Conservation (phyloP, 2,797 vertebrate species). For the Sebastes iracundus region DNA sequence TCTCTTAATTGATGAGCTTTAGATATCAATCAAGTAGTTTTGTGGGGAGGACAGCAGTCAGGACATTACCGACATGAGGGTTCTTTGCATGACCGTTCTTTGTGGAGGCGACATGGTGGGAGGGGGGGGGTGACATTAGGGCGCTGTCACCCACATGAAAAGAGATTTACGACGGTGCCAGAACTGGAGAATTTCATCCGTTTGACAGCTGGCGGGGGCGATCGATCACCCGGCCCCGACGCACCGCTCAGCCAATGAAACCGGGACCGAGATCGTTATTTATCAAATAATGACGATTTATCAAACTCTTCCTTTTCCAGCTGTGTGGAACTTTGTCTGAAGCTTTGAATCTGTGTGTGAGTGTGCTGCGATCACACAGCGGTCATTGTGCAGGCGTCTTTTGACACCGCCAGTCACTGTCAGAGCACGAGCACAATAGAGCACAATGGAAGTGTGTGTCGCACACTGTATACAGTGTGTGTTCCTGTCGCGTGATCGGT, state of each 20-base stretch:
- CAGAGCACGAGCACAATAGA: slow-evolving; percentile 1
- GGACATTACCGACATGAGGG: slow-evolving; percentile 13
- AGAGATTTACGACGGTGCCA: slow-evolving; percentile 68
- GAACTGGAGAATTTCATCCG: slow-evolving; percentile 59
- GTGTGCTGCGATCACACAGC: background rate
- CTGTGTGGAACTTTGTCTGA: slow-evolving; percentile 4
- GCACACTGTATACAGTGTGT: slow-evolving; percentile 1
- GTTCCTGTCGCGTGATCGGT: slow-evolving; percentile 4
- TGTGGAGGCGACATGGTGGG: slow-evolving; percentile 14
- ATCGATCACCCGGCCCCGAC: slow-evolving; percentile 58
- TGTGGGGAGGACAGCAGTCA: slow-evolving; percentile 34
- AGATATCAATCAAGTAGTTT: slow-evolving; percentile 57
- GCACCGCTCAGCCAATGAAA: slow-evolving; percentile 52
- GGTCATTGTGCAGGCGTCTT: slow-evolving; percentile 13
- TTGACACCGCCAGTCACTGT: slow-evolving; percentile 28
- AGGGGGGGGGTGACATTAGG: slow-evolving; percentile 39
- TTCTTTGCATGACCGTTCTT: slow-evolving; percentile 34
- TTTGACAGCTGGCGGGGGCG: slow-evolving; percentile 64
- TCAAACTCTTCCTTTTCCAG: slow-evolving; percentile 18
- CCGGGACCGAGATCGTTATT: slow-evolving; percentile 44
- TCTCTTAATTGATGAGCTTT: slow-evolving; percentile 46
- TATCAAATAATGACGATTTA: slow-evolving; percentile 53
- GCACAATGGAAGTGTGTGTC: slow-evolving; percentile 21
- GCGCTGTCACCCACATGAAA: slow-evolving; percentile 42
- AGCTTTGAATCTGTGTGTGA: background rate